phyloP scores from a whole-genome alignment of 2,888 invertebrate genomes.

The Cheilosia urbana region DNA sequence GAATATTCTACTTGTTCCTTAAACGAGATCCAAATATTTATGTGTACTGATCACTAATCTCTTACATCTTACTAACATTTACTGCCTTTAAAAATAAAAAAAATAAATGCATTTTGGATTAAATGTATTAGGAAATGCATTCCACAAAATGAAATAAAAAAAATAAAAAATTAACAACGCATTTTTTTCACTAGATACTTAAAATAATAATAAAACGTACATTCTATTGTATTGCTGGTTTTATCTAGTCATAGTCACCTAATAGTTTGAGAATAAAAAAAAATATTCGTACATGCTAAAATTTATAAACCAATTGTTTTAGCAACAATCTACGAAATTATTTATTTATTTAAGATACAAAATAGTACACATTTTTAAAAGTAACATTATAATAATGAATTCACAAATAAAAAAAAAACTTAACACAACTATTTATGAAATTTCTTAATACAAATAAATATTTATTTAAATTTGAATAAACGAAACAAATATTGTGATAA shows the following conservation, averaged over 20 bases:
- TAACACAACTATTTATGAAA: slow-evolving; percentile 53
- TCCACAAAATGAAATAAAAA: slow-evolving; percentile 34
- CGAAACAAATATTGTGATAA: slow-evolving; percentile 59
- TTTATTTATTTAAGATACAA: slow-evolving; percentile 47
- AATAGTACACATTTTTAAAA: slow-evolving; percentile 6
- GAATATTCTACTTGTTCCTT: slow-evolving; percentile 58
- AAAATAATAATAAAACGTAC: slow-evolving; percentile 5
- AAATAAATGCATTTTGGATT: slow-evolving; percentile 42
- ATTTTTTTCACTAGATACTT: slow-evolving; percentile 3
- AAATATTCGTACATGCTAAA: slow-evolving; percentile 22
- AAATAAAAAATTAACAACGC: slow-evolving; percentile 21
- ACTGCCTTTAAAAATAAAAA: slow-evolving; percentile 55
- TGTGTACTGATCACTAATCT: slow-evolving; percentile 7
- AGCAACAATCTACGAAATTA: slow-evolving; percentile 27
- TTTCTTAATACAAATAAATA: slow-evolving; percentile 23
- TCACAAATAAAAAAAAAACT: slow-evolving; percentile 14
- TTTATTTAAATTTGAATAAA: slow-evolving; percentile 49
- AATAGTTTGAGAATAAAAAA: slow-evolving; percentile 29
- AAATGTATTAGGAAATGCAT: slow-evolving; percentile 54
- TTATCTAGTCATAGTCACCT: slow-evolving; percentile 72
- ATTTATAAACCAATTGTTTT: slow-evolving; percentile 4
- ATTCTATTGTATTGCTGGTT: slow-evolving; percentile 54
- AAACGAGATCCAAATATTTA: slow-evolving; percentile 25
- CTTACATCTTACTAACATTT: slow-evolving; percentile 52
- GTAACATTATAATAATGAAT: slow-evolving; percentile 9